Evolutionary conservation across 2,113 vertebrate species (phyloP).

Genomic region (Parotia lawesii): DNA sequence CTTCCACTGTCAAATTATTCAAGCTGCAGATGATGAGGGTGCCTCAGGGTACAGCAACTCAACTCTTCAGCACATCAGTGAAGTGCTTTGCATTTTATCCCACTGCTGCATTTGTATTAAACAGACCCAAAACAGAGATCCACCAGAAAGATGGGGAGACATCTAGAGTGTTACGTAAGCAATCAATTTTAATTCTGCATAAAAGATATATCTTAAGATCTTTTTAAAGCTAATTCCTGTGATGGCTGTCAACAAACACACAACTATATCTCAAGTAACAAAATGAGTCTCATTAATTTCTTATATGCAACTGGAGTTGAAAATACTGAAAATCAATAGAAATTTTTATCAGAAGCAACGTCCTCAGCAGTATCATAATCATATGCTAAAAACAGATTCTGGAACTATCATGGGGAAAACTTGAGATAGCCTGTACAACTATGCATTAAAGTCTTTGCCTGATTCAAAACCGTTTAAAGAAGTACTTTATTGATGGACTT

Average conservation of each 20-base stretch:
- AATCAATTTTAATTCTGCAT: neutral
- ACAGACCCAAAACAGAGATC: neutral
- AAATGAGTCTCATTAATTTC: neutral
- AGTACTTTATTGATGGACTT: slow-evolving; percentile 28
- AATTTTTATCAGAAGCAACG: neutral
- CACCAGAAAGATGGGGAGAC: neutral
- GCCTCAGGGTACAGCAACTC: neutral
- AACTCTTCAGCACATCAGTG: neutral
- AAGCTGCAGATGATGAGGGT: neutral
- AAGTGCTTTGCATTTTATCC: neutral
- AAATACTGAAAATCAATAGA: neutral
- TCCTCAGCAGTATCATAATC: neutral
- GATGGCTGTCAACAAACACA: neutral
- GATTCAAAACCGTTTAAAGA: slow-evolving; percentile 10
- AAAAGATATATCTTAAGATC: neutral
- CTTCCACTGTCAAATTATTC: neutral
- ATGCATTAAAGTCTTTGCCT: neutral
- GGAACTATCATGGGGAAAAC: slow-evolving; percentile 40
- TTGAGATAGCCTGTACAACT: neutral
- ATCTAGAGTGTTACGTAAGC: neutral
- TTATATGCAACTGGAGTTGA: neutral
- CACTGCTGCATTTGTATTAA: neutral
- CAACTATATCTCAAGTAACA: neutral
- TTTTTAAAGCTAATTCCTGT: neutral
- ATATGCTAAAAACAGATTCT: slow-evolving; percentile 38